These are phyloP conservation scores for Habrosyne pyritoides DNA, from an alignment of 2,888 invertebrate species.

Conservation along the genomic window DNA sequence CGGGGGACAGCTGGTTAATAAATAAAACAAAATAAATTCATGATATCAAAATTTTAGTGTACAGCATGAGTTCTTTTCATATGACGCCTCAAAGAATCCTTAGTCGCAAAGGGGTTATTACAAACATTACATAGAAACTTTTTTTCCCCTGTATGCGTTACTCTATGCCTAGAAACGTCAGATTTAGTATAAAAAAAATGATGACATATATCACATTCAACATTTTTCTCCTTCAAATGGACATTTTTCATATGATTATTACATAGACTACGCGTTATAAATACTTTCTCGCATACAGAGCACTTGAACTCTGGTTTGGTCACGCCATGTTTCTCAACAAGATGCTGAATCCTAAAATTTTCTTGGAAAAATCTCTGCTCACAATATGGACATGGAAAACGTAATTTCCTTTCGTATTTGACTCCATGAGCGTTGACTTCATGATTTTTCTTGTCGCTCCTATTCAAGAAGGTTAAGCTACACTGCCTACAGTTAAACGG, in stretches of 20 bases:
- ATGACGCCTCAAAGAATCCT: constrained; percentile 67
- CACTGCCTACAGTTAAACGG: constrained; percentile 53
- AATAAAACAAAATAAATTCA: background rate
- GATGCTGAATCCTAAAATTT: constrained; percentile 49
- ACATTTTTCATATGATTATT: constrained; percentile 71
- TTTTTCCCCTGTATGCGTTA: constrained; percentile 67
- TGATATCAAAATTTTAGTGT: constrained; percentile 17
- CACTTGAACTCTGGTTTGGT: constrained; percentile 61
- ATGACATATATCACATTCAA: constrained; percentile 67
- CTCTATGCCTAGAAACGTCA: constrained; percentile 59
- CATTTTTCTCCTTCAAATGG: constrained; percentile 66
- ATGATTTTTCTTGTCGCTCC: constrained; percentile 35
- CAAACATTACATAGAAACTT: constrained; percentile 58
- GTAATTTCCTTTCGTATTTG: constrained; percentile 45
- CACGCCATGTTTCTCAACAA: constrained; percentile 57
- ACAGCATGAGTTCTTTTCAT: constrained; percentile 57
- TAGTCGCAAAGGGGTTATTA: constrained; percentile 59
- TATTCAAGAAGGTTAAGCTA: constrained; percentile 42
- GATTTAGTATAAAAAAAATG: constrained; percentile 67
- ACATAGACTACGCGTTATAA: constrained; percentile 61
- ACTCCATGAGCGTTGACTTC: constrained; percentile 31
- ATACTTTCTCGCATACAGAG: constrained; percentile 56
- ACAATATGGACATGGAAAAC: constrained; percentile 64
- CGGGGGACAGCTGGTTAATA: background rate
- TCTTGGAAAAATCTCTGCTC: constrained; percentile 60